Evolutionary conservation across 2,888 invertebrate species (phyloP).

Genomic region (Malthinus flaveolus): DNA sequence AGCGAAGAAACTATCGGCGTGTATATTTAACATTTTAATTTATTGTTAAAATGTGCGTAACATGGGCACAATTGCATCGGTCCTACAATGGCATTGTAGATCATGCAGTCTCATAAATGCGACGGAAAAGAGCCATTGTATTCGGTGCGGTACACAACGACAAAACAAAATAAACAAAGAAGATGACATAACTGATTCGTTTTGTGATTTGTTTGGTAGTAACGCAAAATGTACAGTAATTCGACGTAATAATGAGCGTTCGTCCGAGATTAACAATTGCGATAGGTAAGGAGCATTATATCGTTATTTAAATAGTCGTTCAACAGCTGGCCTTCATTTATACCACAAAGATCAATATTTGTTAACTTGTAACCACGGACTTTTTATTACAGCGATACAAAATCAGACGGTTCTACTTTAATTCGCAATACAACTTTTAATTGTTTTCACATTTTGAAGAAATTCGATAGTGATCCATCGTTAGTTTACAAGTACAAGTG

Average conservation of each 20-base stretch:
- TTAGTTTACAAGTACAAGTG: constrained; percentile 33
- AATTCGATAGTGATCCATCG: constrained; percentile 34
- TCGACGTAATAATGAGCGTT: constrained; percentile 29
- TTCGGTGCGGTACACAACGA: constrained; percentile 77
- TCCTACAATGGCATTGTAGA: constrained; percentile 91
- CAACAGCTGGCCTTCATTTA: constrained; percentile 28
- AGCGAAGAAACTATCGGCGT: constrained; percentile 26
- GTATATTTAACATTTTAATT: constrained; percentile 19
- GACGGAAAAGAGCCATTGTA: constrained; percentile 80
- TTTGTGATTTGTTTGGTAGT: constrained; percentile 39
- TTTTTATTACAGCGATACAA: constrained; percentile 34
- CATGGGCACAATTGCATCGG: constrained; percentile 93
- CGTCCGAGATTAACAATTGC: constrained; percentile 18
- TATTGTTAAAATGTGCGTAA: constrained; percentile 57
- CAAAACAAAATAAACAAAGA: constrained; percentile 52
- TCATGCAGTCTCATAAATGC: constrained; percentile 88
- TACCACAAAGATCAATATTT: constrained; percentile 40
- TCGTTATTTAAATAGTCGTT: constrained; percentile 12
- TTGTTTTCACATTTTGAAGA: constrained; percentile 19
- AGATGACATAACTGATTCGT: constrained; percentile 36
- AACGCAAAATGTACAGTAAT: constrained; percentile 51
- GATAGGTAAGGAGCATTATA: constrained; percentile 3
- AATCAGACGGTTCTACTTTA: constrained; percentile 38
- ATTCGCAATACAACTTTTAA: constrained; percentile 42
- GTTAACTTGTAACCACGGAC: constrained; percentile 35